Conservation (phyloP, 2,888 invertebrate genomes). For the Amiota minor region DNA sequence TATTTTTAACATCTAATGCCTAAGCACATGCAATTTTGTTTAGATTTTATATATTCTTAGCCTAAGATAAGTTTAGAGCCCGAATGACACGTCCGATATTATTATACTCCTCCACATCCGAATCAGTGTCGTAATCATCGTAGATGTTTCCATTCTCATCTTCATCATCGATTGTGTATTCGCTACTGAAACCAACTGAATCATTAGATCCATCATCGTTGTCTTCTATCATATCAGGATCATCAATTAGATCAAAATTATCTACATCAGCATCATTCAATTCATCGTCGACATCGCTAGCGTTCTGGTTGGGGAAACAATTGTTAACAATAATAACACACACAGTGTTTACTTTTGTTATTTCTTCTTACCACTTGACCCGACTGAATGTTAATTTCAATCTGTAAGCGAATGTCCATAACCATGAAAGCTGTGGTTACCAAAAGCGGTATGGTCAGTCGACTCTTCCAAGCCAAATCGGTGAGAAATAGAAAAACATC, state of each 20-base stretch:
- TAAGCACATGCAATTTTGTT: too few species aligned
- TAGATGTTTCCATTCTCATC: slow-evolving; percentile 40
- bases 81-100: slow-evolving; percentile 37
- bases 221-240: slow-evolving; percentile 47
- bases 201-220: slow-evolving; percentile 62
- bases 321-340: neutral
- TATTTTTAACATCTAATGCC: too few species aligned
- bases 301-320: slow-evolving; percentile 51
- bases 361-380: slow-evolving; percentile 65
- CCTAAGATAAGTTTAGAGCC: slow-evolving; percentile 51
- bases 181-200: slow-evolving; percentile 57
- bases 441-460: slow-evolving; percentile 79
- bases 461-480: slow-evolving; percentile 82
- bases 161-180: slow-evolving; percentile 57
- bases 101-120: slow-evolving; percentile 1
- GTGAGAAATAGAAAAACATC: slow-evolving; percentile 79
- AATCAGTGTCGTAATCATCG: slow-evolving; percentile 25
- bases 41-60: slow-evolving; percentile 34
- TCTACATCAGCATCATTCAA: slow-evolving; percentile 56
- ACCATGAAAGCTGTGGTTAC: slow-evolving; percentile 80
- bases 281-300: slow-evolving; percentile 65
- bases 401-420: slow-evolving; percentile 80
- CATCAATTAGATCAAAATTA: slow-evolving; percentile 46
- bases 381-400: slow-evolving; percentile 79
- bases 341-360: neutral